Percentiles rank a stretch among this genome's conserved stretches.
These are phyloP conservation scores for Athene cunicularia DNA, from an alignment of 2,113 vertebrate species.

Conservation along the genomic window DNA sequence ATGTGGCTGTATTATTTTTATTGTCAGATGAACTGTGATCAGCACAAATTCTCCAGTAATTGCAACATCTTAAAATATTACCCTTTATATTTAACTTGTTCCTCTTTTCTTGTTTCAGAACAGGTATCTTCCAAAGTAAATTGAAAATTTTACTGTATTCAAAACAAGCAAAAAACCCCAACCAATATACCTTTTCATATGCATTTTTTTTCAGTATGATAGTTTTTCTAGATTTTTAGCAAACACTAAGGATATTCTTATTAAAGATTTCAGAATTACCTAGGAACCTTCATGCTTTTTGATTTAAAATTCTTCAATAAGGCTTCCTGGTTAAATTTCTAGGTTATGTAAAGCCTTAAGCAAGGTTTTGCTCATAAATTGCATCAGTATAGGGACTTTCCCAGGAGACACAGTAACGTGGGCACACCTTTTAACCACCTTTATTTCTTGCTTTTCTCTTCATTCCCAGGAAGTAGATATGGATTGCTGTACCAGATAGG, in stretches of 20 bases:
- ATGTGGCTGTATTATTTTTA: background rate
- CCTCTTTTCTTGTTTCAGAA: background rate
- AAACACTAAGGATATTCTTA: background rate
- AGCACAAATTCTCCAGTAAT: background rate
- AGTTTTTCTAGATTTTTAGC: background rate
- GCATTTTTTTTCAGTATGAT: background rate
- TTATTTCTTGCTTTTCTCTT: background rate
- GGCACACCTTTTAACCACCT: background rate
- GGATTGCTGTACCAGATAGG: background rate
- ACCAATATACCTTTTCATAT: background rate
- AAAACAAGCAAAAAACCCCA: background rate
- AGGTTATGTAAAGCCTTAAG: background rate
- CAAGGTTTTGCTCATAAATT: background rate
- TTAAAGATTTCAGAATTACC: background rate
- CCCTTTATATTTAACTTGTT: background rate
- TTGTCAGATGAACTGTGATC: background rate
- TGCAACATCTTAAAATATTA: background rate
- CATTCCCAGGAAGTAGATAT: background rate
- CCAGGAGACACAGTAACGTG: background rate
- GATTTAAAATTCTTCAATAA: background rate
- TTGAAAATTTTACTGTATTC: background rate
- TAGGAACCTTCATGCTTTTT: background rate
- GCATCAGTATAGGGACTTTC: background rate
- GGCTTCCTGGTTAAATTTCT: background rate
- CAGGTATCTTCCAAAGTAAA: background rate